Base-by-base conservation (phyloP, 2,888 invertebrate genomes). In the Cataglyphis rosenhaueri region DNA sequence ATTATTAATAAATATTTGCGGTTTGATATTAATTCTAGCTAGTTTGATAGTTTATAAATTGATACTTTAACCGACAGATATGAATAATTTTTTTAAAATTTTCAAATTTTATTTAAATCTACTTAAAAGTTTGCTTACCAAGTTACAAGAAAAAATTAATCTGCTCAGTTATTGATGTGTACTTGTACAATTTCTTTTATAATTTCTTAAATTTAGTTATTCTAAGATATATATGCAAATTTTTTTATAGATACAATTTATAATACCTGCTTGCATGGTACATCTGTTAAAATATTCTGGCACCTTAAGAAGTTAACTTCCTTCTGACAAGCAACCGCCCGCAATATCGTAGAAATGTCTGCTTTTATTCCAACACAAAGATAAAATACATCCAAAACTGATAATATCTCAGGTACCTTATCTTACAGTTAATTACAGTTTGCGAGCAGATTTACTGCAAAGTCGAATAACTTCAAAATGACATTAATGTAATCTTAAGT, bases 241-340 rank as follows among this genome's bases (percentile, higher is more conserved):
- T n/a, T 52, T 52, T 3, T 52, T 52, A 52, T 52, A 52, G 18
- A 48, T 1, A 48, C 52, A 52, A n/a, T 52, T 52, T 52, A 6
- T n/a, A 57, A 21, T 57, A 57, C 57, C 57, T 57, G 57, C 57
- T 57, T 57, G 57, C 57, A 57, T 57, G 21, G 21, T 57, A 21
- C 12, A 21, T 57, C 57, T 57, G 21, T 21, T 21, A 57, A 25
- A 21, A 57, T 57, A 57, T 57, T 57, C 57, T 57, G 21, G 21
- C 57, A 21, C 57, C 9, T 55, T 25, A 57, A 21, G 21, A 57
- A 57, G 21, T 25, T 57, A 52, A 52, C 52, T 57, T 57, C 12
- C 10, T 57, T 57, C 57, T 57, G 21, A 57, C 57, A 25, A 21
- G 9, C 12, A 57, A 21, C 12, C 9, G 25, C 10, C 12, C 21